Base-by-base conservation (phyloP, 2,797 vertebrate genomes). In the Gambusia yucatana region DNA sequence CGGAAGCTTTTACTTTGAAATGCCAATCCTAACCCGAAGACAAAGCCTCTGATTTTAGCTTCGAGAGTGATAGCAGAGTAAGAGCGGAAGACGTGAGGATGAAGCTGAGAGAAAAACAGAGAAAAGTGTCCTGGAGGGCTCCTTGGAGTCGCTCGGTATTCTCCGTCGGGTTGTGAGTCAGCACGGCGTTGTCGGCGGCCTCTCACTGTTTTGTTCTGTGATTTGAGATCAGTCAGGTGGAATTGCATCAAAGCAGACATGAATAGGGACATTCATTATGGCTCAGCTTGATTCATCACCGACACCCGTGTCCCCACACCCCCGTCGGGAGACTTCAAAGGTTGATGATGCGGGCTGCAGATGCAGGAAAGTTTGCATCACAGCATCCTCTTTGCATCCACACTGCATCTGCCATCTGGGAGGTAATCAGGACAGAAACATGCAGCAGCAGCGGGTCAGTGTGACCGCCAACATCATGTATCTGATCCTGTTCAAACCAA, bases 161-260 rank as follows among this genome's bases (percentile, higher is more conserved):
- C 73, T 77, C 84, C 73, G 16, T 79, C 79, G 7, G 67, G 41
- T 67, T 75, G 55, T 76, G 78, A 81, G 77, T 80, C 75, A 55
- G 75, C 61, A 22, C 79, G 72, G 78, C 83, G 86, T 88, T 81
- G 80, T 83, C 74, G 82, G 86, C 74, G 47, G 80, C 65, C 85
- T 80, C 74, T 73, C 1, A 4, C 83, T 89, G 84, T 84, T 91
- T 91, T 90, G 83, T 88, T 86, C 77, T 86, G 86, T 91, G 90
- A 94, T 91, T 90, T 89, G 82, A 91, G 90, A 92, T 93, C 92
- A 89, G 89, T 85, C 88, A 92, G 90, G 93, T 93, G 87, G 88
- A 90, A 79, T 89, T 88, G 84, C 88, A 91, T 92, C 91, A 93
- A 93, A 94, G 90, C 87, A 79, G 83, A 91, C 83, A 79, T 89